These are phyloP conservation scores for Sitophilus oryzae DNA, from an alignment of 1,140 invertebrate genomes.

Conservation along the genomic window DNA sequence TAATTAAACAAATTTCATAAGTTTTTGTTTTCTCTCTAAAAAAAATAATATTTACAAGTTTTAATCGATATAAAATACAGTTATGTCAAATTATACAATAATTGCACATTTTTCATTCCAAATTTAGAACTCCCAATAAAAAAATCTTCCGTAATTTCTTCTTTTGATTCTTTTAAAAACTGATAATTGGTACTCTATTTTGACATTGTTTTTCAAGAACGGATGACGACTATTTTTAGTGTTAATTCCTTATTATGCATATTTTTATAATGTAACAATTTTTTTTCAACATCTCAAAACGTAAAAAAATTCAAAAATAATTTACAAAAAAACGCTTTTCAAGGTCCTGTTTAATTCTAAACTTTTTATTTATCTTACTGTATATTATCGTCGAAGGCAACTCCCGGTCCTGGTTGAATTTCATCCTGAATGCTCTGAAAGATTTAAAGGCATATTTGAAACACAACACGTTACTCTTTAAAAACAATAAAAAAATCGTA, in stretches of 20 bases:
- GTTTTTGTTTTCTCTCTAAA: not conserved
- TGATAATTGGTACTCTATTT: not conserved
- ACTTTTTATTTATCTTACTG: conserved; percentile 8
- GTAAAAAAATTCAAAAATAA: not conserved
- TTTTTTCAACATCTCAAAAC: not conserved
- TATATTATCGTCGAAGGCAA: conserved; percentile 22
- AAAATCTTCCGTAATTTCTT: no score
- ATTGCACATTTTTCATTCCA: conserved; percentile 24
- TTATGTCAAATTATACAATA: conserved; percentile 16
- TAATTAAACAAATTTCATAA: not conserved
- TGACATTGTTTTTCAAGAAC: not conserved
- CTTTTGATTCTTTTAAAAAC: conserved; percentile 10
- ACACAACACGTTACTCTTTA: no score
- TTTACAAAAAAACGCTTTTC: conserved; percentile 1
- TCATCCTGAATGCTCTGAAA: conserved; percentile 42
- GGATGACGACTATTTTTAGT: not conserved
- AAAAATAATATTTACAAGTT: conserved; percentile 19
- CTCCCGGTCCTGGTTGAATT: not conserved
- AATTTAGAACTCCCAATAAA: conserved; percentile 13
- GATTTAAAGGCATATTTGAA: conserved; percentile 43
- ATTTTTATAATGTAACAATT: not conserved
- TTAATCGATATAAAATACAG: conserved; percentile 15
- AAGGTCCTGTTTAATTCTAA: conserved; percentile 7
- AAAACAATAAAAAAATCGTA: conserved; percentile 11
- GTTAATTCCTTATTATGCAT: conserved; percentile 4